A percentile compares a stretch with the other conserved stretches of the same genome.
These are phyloP conservation scores for Trochalopteron elliotii DNA, from an alignment of 2,113 vertebrate species.

Conservation along the genomic window DNA sequence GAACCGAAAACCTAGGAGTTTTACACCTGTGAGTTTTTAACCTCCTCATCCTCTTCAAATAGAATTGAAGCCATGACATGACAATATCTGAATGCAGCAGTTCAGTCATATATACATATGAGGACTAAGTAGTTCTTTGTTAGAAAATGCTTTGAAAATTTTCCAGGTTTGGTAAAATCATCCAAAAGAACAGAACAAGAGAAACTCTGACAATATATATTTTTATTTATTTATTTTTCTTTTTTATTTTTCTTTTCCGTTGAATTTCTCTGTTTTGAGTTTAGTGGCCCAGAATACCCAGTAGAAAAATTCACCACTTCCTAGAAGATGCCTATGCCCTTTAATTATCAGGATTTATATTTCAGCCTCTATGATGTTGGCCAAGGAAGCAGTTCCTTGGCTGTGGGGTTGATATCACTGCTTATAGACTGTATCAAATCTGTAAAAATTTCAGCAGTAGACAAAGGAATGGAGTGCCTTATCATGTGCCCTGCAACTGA, in stretches of 20 bases:
- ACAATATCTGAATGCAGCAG: neutral
- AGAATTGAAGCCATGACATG: neutral
- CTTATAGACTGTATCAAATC: neutral
- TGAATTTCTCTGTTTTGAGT: neutral
- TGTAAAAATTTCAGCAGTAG: neutral
- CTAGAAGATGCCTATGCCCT: neutral
- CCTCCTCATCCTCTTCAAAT: neutral
- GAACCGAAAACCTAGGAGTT: neutral
- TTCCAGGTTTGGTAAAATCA: neutral
- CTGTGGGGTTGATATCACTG: neutral
- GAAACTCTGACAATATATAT: fast-evolving
- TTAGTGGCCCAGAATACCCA: neutral
- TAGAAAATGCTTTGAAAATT: neutral
- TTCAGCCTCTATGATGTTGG: neutral
- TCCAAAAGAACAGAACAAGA: neutral
- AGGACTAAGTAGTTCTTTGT: neutral
- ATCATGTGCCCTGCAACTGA: neutral
- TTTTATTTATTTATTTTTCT: neutral
- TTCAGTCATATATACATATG: neutral
- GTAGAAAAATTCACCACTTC: neutral
- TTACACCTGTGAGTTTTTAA: neutral
- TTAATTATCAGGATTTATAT: neutral
- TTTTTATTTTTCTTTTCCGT: neutral
- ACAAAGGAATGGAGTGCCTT: fast-evolving
- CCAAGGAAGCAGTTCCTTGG: neutral